A percentile compares a stretch with the other conserved stretches of the same genome.
These are phyloP conservation scores for Chelonia mydas DNA, from an alignment of 2,797 vertebrate species.

Conservation along the genomic window DNA sequence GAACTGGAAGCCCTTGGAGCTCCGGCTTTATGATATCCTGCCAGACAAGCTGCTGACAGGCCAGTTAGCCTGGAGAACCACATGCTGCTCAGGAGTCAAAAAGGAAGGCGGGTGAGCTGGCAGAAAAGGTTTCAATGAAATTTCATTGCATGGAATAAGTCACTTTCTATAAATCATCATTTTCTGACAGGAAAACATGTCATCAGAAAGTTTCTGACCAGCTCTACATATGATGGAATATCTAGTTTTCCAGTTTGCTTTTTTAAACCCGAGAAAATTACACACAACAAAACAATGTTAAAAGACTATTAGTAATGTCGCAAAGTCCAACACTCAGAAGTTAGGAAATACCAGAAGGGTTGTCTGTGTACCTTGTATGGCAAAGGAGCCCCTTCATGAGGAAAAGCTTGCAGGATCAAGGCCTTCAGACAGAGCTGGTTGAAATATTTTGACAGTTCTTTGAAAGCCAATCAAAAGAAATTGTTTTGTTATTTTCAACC, in stretches of 20 bases:
- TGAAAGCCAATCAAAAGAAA: background rate
- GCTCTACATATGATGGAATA: background rate
- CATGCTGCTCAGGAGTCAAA: too few species aligned
- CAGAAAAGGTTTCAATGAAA: accelerated
- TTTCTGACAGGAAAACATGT: background rate
- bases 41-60: background rate
- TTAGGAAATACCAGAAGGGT: background rate
- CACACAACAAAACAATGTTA: background rate
- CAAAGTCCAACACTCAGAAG: background rate
- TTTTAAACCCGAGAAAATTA: background rate
- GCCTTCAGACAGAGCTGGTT: background rate
- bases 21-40: background rate
- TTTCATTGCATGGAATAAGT: background rate
- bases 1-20: background rate
- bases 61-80: too few species aligned
- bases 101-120: background rate
- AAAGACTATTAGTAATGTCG: background rate
- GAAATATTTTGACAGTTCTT: background rate
- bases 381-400: background rate
- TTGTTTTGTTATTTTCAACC: background rate
- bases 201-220: background rate
- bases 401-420: background rate
- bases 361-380: background rate
- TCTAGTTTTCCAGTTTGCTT: background rate
- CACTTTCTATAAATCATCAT: background rate